Conservation (phyloP, 2,797 vertebrate genomes). For the Paguma larvata region DNA sequence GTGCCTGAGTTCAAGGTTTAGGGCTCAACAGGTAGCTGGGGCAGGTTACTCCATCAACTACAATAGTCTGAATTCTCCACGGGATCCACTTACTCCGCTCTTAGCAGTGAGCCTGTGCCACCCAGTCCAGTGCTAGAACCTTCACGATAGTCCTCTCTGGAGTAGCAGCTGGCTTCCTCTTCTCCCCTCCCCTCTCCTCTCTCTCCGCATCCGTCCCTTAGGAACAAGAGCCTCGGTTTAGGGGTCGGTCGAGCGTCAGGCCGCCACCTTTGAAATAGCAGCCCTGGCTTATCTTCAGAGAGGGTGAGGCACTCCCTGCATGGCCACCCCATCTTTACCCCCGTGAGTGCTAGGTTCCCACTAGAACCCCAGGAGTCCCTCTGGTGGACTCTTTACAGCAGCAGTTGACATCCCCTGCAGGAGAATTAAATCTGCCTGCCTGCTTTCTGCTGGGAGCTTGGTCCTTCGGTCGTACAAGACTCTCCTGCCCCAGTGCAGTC, state of each 20-base stretch:
- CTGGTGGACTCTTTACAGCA: background rate
- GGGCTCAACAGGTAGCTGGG: background rate
- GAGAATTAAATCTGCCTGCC: background rate
- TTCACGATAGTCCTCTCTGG: background rate
- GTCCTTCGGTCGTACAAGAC: background rate
- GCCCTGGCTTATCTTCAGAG: background rate
- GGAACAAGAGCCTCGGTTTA: background rate
- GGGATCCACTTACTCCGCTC: background rate
- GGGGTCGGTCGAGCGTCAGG: background rate
- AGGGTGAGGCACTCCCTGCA: background rate
- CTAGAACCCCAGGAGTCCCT: background rate
- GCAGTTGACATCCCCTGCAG: background rate
- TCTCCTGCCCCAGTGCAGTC: background rate
- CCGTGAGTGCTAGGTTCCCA: background rate
- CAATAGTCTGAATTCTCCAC: background rate
- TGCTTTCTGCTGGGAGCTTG: background rate
- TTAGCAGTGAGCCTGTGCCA: background rate
- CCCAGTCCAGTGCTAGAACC: accelerated
- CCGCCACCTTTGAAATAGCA: background rate
- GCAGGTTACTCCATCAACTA: background rate
- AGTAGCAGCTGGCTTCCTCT: background rate
- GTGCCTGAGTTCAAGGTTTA: background rate
- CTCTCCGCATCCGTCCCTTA: background rate
- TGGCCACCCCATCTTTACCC: background rate
- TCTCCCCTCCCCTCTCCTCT: background rate